Evolutionary conservation across 2,113 vertebrate species (phyloP), one percentile per base, ranked within the genome.

Genomic region (Merops nubicus): DNA sequence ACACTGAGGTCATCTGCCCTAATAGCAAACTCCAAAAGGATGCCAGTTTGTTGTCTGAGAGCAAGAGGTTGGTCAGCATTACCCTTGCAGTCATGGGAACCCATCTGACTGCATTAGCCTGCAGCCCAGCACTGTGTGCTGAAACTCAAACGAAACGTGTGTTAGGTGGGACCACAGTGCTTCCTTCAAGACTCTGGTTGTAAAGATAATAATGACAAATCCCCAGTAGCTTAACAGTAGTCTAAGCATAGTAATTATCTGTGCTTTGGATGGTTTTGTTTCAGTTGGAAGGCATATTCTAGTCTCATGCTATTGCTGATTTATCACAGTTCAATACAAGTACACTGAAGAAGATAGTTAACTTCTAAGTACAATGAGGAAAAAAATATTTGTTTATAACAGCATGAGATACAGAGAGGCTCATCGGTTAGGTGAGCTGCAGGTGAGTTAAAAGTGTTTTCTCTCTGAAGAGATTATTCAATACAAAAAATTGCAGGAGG

Each of bases 61-160:
- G 9, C 16, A 51, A 60, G 50, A 77, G 13, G 31, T 16, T 85
- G 60, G 21, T 63, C 28, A 53, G 19, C 8, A 33, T 54, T n/a
- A 34, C 5, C 45, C 67, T 64, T 73, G 70, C 28, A 43, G 2
- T 25, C 0, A 0, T 15, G 47, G 34, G 42, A 80, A 40, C 6
- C 17, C 31, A 23, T 51, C 64, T 0, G 0, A 19, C 57, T 36
- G 33, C 59, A 5, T 21, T 23, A 68, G 33, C 36, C 43, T 84
- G 26, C 11, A 47, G 9, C 21, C 40, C 59, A 42, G 26, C 5
- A 12, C 29, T 43, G 12, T 20, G 38, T 25, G 23, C 16, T 42
- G 42, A 50, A 50, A 45, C 7, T 23, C 23, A 70, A 70, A 77
- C 43, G 1, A 62, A 86, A 81, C 25, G 15, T 51, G 15, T 26